These are phyloP conservation scores for Crypturellus tataupa DNA, from an alignment of 2,797 vertebrate species.

Conservation along the genomic window DNA sequence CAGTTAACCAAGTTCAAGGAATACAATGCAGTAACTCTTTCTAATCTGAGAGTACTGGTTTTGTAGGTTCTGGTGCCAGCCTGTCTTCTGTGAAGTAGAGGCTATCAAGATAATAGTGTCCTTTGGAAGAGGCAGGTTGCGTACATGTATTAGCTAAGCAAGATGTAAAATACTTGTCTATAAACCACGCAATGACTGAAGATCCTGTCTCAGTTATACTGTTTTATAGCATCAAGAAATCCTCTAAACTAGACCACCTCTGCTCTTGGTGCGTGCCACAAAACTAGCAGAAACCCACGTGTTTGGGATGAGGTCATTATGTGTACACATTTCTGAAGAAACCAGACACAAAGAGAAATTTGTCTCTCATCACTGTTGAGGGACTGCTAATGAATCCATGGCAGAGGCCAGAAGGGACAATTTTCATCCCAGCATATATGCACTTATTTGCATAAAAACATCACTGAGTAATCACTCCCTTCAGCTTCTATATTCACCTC, in stretches of 20 bases:
- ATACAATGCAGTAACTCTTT: not conserved
- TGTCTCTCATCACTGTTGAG: too few species aligned
- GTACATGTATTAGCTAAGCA: not conserved
- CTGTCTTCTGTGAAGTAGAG: not conserved
- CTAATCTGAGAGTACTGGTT: not conserved
- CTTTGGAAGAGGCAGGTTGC: not conserved
- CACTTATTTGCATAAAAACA: not conserved
- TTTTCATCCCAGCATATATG: not conserved
- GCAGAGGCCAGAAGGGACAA: not conserved
- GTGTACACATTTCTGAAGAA: not conserved
- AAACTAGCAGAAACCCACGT: not conserved
- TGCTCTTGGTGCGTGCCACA: not conserved
- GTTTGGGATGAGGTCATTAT: too few species aligned
- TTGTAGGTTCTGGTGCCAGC: not conserved
- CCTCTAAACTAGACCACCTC: not conserved
- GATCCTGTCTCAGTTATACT: not conserved
- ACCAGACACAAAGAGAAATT: not conserved
- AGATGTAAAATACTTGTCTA: not conserved
- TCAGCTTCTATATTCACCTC: not conserved
- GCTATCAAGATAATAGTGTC: not conserved
- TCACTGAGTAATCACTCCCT: too few species aligned
- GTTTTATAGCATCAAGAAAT: not conserved
- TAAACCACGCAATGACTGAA: not conserved
- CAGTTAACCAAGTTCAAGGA: not conserved
- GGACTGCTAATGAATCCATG: not conserved